These are phyloP conservation scores for Drosophila cyrtoloma DNA, from an alignment of 2,888 invertebrate species.

Conservation along the genomic window DNA sequence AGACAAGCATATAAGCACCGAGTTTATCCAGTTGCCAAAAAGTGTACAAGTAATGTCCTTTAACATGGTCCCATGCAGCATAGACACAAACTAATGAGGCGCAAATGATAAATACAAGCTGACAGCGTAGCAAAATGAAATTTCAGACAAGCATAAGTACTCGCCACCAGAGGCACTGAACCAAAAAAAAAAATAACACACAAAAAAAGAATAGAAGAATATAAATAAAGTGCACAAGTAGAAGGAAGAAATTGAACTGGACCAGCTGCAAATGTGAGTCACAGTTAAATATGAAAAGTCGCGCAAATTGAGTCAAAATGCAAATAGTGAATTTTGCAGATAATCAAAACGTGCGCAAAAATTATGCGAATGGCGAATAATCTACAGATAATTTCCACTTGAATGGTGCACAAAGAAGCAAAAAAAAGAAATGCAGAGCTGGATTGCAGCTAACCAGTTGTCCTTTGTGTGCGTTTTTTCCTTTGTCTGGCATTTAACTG, in stretches of 20 bases:
- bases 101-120: constrained; percentile 77
- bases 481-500: constrained; percentile 76
- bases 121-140: constrained; percentile 44
- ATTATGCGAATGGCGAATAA: constrained; percentile 57
- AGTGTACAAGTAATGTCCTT: constrained; percentile 60
- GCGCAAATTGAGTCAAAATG: constrained; percentile 47
- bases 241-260: not conserved
- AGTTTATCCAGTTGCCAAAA: constrained; percentile 19
- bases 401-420: constrained; percentile 29
- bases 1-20: constrained; percentile 9
- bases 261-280: constrained; percentile 59
- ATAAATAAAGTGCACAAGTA: not conserved
- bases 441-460: constrained; percentile 47
- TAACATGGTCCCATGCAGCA: constrained; percentile 49
- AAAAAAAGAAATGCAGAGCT: not conserved
- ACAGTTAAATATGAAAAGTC: constrained; percentile 27
- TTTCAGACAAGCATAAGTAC: constrained; percentile 38
- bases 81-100: constrained; percentile 69
- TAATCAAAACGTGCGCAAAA: constrained; percentile 75
- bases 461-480: constrained; percentile 47
- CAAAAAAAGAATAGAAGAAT: not conserved
- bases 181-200: not conserved
- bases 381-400: constrained; percentile 67
- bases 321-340: constrained; percentile 67
- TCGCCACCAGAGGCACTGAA: not conserved